These are phyloP conservation scores for Neria commutata DNA, from an alignment of 2,888 invertebrate genomes.

Conservation along the genomic window DNA sequence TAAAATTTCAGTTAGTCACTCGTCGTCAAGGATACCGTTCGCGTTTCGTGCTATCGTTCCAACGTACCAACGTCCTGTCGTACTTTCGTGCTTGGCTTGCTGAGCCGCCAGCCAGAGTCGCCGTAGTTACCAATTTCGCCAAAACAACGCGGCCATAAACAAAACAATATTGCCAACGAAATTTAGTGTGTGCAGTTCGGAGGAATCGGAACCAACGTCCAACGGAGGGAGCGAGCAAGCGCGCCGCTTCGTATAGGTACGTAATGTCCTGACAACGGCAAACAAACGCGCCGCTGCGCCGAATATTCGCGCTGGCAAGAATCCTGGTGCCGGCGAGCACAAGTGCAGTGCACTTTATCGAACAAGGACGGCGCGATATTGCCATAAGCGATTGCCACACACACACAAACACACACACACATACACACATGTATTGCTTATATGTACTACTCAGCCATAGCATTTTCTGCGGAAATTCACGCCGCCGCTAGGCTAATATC, in stretches of 20 bases:
- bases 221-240: not conserved
- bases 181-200: not conserved
- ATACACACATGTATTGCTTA: slow-evolving; percentile 35
- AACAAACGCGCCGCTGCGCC: not conserved
- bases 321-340: slow-evolving; percentile 15
- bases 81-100: too few species aligned
- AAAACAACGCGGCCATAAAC: not conserved
- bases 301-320: slow-evolving; percentile 26
- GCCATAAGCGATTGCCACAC: too few species aligned
- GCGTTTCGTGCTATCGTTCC: slow-evolving; percentile 35
- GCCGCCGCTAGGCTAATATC: slow-evolving; percentile 40
- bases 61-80: too few species aligned
- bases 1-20: slow-evolving; percentile 62
- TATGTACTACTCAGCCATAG: not conserved
- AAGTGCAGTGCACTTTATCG: slow-evolving; percentile 27
- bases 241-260: slow-evolving; percentile 11
- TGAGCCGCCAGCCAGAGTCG: slow-evolving; percentile 34
- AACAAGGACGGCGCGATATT: slow-evolving; percentile 43
- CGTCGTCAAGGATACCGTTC: slow-evolving; percentile 62
- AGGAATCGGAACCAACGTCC: not conserved
- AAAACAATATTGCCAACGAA: slow-evolving; percentile 4
- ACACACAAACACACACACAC: too few species aligned
- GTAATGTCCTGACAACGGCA: slow-evolving; percentile 16
- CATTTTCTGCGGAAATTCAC: slow-evolving; percentile 5
- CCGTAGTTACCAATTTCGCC: slow-evolving; percentile 35